These are phyloP conservation scores for Onychostruthus taczanowskii DNA, from an alignment of 2,113 vertebrate species.

Conservation along the genomic window DNA sequence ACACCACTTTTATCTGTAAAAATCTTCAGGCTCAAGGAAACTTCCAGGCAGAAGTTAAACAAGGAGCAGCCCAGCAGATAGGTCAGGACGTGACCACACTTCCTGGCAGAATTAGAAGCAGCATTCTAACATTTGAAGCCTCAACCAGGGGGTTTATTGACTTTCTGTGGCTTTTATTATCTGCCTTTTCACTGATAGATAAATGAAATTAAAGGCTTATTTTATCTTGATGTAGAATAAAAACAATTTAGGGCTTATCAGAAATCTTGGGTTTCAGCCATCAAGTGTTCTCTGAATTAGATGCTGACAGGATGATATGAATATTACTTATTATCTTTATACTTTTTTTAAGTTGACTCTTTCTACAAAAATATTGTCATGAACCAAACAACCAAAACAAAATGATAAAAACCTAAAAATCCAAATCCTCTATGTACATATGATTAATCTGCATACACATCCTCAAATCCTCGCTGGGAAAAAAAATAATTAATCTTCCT, in stretches of 20 bases:
- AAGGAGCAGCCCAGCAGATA: background rate
- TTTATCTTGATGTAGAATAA: slow-evolving; percentile 33
- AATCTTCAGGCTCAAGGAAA: background rate
- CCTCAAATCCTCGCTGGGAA: background rate
- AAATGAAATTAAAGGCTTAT: slow-evolving; percentile 27
- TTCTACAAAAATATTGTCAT: background rate
- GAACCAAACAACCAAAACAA: background rate
- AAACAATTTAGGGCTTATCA: background rate
- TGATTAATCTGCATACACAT: background rate
- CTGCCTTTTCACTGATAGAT: background rate
- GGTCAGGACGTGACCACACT: background rate
- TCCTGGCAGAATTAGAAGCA: background rate
- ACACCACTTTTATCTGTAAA: background rate
- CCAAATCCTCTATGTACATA: no score
- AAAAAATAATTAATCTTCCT: background rate
- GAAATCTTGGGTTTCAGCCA: background rate
- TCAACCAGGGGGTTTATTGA: slow-evolving; percentile 7
- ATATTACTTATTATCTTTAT: background rate
- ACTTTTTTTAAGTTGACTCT: background rate
- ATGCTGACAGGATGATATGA: background rate
- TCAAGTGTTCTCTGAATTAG: background rate
- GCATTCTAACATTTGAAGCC: background rate
- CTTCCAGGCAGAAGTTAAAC: background rate
- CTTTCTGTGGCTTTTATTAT: slow-evolving; percentile 4
- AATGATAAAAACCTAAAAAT: background rate